A percentile compares a stretch with the other conserved stretches of the same genome.
Evolutionary conservation across 2,797 vertebrate species (phyloP).

Genomic region (Enteromius afrohamiltoni): DNA sequence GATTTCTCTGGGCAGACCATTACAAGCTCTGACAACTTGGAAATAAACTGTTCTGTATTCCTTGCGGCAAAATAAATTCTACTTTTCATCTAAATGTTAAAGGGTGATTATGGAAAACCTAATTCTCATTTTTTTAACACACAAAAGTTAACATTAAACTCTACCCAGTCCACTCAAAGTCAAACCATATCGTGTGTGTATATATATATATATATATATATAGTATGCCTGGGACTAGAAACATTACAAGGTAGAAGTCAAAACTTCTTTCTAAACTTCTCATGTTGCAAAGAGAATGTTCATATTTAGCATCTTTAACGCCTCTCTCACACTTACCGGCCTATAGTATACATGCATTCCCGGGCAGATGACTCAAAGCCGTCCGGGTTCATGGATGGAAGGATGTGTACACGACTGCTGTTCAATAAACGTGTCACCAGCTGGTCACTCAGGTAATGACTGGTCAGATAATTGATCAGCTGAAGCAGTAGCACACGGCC

Average conservation of each 20-base stretch:
- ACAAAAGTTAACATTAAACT: neutral
- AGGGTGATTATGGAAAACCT: neutral
- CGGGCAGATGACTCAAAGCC: conserved; percentile 83
- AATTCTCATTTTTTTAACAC: too few relatives aligned
- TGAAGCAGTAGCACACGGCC: conserved; percentile 91
- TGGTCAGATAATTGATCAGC: conserved; percentile 85
- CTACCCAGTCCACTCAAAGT: neutral
- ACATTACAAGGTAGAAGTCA: too few relatives aligned
- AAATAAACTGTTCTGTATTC: neutral
- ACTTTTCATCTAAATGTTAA: neutral
- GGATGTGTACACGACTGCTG: conserved; percentile 87
- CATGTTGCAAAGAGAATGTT: neutral
- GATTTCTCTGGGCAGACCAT: neutral
- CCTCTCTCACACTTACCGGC: conserved; percentile 79
- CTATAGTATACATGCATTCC: conserved; percentile 76
- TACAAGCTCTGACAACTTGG: neutral
- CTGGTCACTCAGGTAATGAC: conserved; percentile 75
- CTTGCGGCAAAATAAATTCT: neutral
- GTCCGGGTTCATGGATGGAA: conserved; percentile 96
- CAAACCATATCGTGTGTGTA: neutral
- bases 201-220: too few relatives aligned
- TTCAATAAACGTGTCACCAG: conserved; percentile 79
- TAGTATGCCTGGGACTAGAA: neutral
- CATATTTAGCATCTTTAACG: too few relatives aligned
- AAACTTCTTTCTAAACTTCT: neutral